Conservation (phyloP, 2,888 invertebrate genomes). For the Diachrysia chrysitis region DNA sequence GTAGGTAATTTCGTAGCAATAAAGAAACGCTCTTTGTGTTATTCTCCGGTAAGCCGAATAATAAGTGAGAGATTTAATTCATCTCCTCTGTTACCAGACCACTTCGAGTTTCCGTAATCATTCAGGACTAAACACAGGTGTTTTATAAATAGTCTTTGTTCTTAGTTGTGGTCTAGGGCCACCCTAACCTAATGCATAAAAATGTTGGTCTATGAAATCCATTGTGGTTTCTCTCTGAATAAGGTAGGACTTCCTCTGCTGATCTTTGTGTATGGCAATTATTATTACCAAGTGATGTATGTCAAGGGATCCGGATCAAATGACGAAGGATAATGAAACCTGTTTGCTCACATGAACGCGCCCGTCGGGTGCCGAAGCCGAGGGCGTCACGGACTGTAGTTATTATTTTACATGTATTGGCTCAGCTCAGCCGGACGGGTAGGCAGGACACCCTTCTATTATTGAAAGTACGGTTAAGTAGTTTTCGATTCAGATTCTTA, state of each 20-base stretch:
- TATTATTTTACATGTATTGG: slow-evolving; percentile 14
- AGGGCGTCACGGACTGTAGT: slow-evolving; percentile 61
- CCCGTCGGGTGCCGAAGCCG: slow-evolving; percentile 51
- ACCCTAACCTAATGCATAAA: background rate
- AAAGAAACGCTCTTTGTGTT: no score
- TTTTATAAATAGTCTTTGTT: no score
- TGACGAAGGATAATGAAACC: slow-evolving; percentile 58
- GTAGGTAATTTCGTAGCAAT: no score
- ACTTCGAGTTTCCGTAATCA: no score
- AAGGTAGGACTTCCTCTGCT: slow-evolving; percentile 6
- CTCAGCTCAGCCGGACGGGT: background rate
- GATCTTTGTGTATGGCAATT: slow-evolving; percentile 10
- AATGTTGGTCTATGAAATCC: background rate
- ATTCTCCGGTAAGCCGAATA: no score
- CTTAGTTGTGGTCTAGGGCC: no score
- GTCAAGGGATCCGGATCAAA: slow-evolving; percentile 39
- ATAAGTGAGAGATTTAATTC: no score
- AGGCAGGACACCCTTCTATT: background rate
- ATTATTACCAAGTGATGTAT: slow-evolving; percentile 26
- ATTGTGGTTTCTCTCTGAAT: background rate
- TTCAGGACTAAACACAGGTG: no score
- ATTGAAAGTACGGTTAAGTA: background rate
- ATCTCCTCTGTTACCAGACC: no score
- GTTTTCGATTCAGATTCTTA: background rate
- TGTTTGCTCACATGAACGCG: slow-evolving; percentile 63